phyloP scores from a whole-genome alignment of 1,140 invertebrate genomes.

The Spodoptera frugiperda region DNA sequence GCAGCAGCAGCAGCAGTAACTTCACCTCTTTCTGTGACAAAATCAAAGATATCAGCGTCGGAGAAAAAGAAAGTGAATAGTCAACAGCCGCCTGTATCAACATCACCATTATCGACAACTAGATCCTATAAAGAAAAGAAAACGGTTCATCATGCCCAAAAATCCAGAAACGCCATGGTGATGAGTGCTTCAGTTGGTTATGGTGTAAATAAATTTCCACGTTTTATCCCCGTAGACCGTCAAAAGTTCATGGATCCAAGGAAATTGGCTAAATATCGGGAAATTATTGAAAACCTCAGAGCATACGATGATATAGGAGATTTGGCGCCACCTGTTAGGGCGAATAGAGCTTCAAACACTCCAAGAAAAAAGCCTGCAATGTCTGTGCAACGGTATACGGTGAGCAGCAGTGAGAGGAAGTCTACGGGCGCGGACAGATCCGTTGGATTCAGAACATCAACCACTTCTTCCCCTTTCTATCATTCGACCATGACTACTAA shows the following conservation, averaged over 20 bases:
- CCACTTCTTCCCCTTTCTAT: not conserved
- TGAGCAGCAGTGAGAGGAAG: not conserved
- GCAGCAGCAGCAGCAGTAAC: not conserved
- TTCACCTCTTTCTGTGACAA: conserved; percentile 9
- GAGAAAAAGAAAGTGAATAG: conserved; percentile 45
- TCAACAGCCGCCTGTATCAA: not conserved
- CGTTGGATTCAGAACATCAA: conserved; percentile 5
- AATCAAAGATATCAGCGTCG: conserved; percentile 35
- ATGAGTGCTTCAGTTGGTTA: conserved; percentile 67
- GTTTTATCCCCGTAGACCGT: conserved; percentile 38
- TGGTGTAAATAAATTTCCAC: conserved; percentile 51
- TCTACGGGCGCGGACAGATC: not conserved
- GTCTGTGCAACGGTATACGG: conserved; percentile 27
- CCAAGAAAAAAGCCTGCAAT: conserved; percentile 58
- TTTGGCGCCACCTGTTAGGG: conserved; percentile 62
- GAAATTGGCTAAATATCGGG: conserved; percentile 70
- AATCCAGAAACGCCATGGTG: conserved; percentile 64
- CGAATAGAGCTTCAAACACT: conserved; percentile 76
- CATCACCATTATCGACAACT: conserved; percentile 38
- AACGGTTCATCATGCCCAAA: conserved; percentile 51
- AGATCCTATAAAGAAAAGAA: not conserved
- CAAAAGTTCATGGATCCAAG: conserved; percentile 56
- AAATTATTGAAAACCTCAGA: conserved; percentile 72
- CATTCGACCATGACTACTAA: not conserved
- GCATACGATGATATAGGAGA: conserved; percentile 69